phyloP scores from a whole-genome alignment of 2,888 invertebrate species.

The Mycalesis mineus region DNA sequence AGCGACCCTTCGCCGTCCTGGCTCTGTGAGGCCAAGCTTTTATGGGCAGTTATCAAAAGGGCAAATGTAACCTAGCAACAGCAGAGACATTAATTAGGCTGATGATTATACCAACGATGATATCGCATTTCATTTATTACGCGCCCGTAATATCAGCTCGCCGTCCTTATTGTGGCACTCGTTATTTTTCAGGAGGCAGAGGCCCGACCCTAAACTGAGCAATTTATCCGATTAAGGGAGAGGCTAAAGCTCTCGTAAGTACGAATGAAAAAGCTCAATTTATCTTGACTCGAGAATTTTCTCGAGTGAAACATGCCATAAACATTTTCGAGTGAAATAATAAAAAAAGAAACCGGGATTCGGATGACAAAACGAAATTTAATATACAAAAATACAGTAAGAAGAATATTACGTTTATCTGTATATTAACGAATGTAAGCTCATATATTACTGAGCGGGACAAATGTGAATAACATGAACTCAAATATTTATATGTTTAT shows the following conservation, averaged over 20 bases:
- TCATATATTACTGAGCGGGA: too few relatives aligned
- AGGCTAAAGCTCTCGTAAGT: slow-evolving; percentile 2
- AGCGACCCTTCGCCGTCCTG: too few relatives aligned
- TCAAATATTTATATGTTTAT: too few relatives aligned
- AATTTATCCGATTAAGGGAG: slow-evolving; percentile 12
- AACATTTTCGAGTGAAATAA: background rate
- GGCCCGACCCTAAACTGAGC: background rate
- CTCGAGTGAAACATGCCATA: background rate
- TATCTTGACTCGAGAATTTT: slow-evolving; percentile 3
- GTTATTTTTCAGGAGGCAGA: background rate
- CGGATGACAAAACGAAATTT: background rate
- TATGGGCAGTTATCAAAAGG: too few relatives aligned
- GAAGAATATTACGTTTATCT: background rate
- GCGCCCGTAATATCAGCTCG: too few relatives aligned
- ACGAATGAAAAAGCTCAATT: slow-evolving; percentile 11
- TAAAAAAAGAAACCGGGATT: background rate
- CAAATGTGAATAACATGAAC: too few relatives aligned
- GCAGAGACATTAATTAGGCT: too few relatives aligned
- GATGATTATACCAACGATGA: too few relatives aligned
- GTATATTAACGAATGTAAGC: background rate
- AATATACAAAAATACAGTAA: background rate
- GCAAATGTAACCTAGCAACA: too few relatives aligned
- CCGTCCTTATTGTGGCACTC: background rate
- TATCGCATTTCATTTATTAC: too few relatives aligned
- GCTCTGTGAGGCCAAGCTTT: too few relatives aligned